Percentiles rank a stretch among this genome's conserved stretches.
phyloP scores from a whole-genome alignment of 53 echinoderm and acorn worm genomes.

The Actinopyga echinites region DNA sequence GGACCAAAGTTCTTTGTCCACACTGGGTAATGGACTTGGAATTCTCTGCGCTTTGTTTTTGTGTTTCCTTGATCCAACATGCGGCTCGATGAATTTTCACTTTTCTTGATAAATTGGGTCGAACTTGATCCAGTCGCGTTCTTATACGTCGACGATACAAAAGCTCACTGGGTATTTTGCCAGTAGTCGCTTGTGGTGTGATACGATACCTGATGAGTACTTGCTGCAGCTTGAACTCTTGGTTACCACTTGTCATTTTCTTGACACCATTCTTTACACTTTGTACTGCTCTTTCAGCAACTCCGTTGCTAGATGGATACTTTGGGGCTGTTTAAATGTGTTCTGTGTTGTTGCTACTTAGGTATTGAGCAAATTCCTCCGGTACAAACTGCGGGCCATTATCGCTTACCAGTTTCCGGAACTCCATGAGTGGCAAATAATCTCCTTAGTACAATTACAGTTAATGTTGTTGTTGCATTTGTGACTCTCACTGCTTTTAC shows the following conservation, averaged over 20 bases:
- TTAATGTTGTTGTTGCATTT: constrained; percentile 16
- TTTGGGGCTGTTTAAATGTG: constrained; percentile 47
- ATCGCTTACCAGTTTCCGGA: constrained; percentile 33
- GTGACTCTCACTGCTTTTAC: constrained; percentile 20
- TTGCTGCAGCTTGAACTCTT: constrained; percentile 46
- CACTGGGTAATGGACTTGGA: no score
- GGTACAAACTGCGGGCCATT: constrained; percentile 42
- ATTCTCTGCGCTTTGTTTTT: no score
- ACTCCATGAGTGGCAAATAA: constrained; percentile 30
- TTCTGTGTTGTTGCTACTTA: constrained; percentile 20
- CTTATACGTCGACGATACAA: constrained; percentile 38
- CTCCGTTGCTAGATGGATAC: constrained; percentile 54
- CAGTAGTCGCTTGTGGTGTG: constrained; percentile 50
- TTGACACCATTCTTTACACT: constrained; percentile 50
- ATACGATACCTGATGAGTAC: constrained; percentile 44
- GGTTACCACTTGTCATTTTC: constrained; percentile 18
- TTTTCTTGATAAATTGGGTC: constrained; percentile 61
- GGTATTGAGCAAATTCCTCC: constrained; percentile 36
- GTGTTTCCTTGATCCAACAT: no score
- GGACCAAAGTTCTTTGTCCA: no score
- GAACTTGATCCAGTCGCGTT: constrained; percentile 27
- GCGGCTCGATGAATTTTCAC: no score
- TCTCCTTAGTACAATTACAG: constrained; percentile 28
- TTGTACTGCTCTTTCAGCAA: constrained; percentile 55
- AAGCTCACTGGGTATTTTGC: constrained; percentile 59